These are phyloP conservation scores for Eulemur albifrons DNA, from an alignment of 2,797 vertebrate species.

Conservation along the genomic window DNA sequence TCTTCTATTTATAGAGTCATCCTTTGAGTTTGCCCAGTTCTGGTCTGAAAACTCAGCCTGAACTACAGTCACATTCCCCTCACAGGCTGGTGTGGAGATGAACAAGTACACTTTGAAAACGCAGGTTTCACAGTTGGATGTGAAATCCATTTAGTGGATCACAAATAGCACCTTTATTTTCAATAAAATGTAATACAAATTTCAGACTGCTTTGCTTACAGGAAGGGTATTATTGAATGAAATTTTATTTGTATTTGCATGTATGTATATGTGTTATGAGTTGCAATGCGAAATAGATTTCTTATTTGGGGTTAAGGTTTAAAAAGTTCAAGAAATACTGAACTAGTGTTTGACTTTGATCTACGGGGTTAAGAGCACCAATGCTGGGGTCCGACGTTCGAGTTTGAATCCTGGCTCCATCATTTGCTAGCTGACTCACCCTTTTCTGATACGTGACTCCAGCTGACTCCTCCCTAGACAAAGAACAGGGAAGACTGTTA, in stretches of 20 bases:
- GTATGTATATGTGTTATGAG: neutral
- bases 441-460: neutral
- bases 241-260: neutral
- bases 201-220: neutral
- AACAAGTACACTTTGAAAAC: neutral
- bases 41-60: neutral
- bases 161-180: neutral
- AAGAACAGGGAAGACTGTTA: neutral
- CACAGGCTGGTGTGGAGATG: neutral
- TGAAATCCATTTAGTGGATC: neutral
- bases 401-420: neutral
- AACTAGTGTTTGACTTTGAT: constrained; percentile 12
- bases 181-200: neutral
- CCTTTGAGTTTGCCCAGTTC: neutral
- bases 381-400: neutral
- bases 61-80: neutral
- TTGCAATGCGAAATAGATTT: neutral
- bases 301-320: neutral
- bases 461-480: neutral
- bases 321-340: constrained; percentile 23
- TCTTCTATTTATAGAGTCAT: neutral
- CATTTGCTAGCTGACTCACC: neutral
- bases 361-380: neutral
- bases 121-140: neutral
- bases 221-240: neutral